phyloP scores from a whole-genome alignment of 2,888 invertebrate species.

The Amiota mariae region DNA sequence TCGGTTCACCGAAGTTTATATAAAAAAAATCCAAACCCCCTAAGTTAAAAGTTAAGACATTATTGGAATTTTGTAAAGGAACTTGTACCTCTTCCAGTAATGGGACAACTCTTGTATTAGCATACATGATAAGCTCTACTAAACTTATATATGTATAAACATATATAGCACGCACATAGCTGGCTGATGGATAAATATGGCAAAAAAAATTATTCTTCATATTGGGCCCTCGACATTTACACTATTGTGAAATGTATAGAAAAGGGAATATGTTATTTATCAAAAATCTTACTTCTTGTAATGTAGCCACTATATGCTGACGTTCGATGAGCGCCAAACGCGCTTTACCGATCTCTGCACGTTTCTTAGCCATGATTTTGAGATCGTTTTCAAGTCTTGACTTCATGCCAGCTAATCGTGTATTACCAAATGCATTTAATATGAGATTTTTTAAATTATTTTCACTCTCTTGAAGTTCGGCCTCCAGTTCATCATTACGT shows the following conservation, averaged over 20 bases:
- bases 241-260: background rate
- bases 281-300: conserved; percentile 51
- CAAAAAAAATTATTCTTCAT: no score
- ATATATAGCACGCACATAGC: no score
- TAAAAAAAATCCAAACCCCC: no score
- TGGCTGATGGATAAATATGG: no score
- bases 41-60: no score
- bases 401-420: conserved; percentile 32
- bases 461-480: conserved; percentile 34
- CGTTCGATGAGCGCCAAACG: conserved; percentile 57
- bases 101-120: no score
- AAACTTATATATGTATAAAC: no score
- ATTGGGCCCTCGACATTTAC: no score
- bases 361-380: conserved; percentile 47
- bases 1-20: no score
- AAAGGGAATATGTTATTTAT: background rate
- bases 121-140: no score
- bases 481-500: conserved; percentile 37
- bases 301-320: conserved; percentile 53
- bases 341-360: conserved; percentile 59
- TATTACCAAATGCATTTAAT: background rate
- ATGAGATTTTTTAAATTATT: conserved; percentile 35
- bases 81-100: no score
- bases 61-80: no score
- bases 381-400: conserved; percentile 36